Evolutionary conservation across 1,140 invertebrate genomes (phyloP), one percentile per base, ranked within the genome.

Genomic region (Pachypsylla venusta): DNA sequence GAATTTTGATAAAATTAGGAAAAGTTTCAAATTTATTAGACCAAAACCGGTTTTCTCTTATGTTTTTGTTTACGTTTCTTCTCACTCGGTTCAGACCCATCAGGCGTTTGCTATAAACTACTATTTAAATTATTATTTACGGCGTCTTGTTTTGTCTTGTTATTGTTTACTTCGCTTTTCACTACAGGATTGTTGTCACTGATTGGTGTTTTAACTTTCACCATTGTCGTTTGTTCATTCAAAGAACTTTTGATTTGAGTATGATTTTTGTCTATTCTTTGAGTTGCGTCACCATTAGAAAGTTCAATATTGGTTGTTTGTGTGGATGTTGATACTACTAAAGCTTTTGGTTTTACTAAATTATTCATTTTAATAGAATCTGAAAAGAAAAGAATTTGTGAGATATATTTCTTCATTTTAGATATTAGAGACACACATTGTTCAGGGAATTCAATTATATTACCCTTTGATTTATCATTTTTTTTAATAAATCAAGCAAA

Each of bases 41-140:
- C 42, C 16, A 48, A 22, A 48, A 48, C 42, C n/a, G 42, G 42
- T 48, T 48, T 48, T 48, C 42, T n/a, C 22, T 48, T 48, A 22
- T 48, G 42, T n/a, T 48, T 48, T 7, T 48, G 42, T 48, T 48
- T 48, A 7, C 42, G 42, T 19, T 48, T 48, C n/a, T 48, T 48
- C n/a, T 3, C 42, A n/a, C 42, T 22, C 16, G 42, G 42, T 7
- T n/a, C 42, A 19, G 42, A 48, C 7, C 4, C 42, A 4, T 48
- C 42, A 48, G 7, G n/a, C 7, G 5, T 5, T 22, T 48, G 42
- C 42, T 48, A 48, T 48, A 48, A 48, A 19, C 42, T 48, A 22
- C 42, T 48, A 19, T n/a, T 48, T 22, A 48, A n/a, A 48, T 48
- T 48, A 22, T 48, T 48, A 22, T 48, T 48, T 22, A 19, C 42